Conservation (phyloP, 92 coral and sea anemone genomes). For the Epizoanthus ramosus region DNA sequence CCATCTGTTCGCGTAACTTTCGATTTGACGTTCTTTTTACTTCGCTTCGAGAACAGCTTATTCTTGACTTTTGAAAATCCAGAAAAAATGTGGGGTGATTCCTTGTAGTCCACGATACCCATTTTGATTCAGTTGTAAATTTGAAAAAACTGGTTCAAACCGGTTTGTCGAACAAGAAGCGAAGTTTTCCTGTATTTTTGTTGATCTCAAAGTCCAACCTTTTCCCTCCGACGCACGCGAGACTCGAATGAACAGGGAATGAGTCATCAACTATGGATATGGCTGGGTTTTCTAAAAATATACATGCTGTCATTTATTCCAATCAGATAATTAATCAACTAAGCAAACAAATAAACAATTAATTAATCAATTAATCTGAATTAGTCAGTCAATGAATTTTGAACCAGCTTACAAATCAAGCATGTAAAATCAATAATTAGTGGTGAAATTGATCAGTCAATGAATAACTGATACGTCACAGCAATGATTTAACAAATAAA, state of each 20-base stretch:
- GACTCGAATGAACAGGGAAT: conserved; percentile 11
- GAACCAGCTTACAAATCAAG: too few relatives aligned
- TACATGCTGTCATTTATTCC: conserved; percentile 16
- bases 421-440: too few relatives aligned
- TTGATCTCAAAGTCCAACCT: conserved; percentile 7
- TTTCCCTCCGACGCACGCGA: conserved; percentile 13
- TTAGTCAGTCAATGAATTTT: too few relatives aligned
- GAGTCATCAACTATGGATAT: background rate
- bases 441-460: background rate
- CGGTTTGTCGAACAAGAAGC: conserved; percentile 34
- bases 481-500: background rate
- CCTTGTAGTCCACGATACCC: conserved; percentile 24
- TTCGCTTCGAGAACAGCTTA: conserved; percentile 12
- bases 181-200: background rate
- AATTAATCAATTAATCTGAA: background rate
- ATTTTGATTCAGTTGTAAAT: conserved; percentile 1
- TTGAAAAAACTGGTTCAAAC: conserved; percentile 14
- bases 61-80: conserved; percentile 27
- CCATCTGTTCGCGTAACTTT: conserved; percentile 27
- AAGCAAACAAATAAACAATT: background rate
- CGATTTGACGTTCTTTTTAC: conserved; percentile 25
- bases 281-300: conserved; percentile 13
- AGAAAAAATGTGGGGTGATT: conserved; percentile 26
- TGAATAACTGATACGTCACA: background rate
- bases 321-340: too few relatives aligned